Percentiles rank a stretch among this genome's conserved stretches.
Conservation (phyloP, 2,888 invertebrate genomes). For the Macrophya annulata region DNA sequence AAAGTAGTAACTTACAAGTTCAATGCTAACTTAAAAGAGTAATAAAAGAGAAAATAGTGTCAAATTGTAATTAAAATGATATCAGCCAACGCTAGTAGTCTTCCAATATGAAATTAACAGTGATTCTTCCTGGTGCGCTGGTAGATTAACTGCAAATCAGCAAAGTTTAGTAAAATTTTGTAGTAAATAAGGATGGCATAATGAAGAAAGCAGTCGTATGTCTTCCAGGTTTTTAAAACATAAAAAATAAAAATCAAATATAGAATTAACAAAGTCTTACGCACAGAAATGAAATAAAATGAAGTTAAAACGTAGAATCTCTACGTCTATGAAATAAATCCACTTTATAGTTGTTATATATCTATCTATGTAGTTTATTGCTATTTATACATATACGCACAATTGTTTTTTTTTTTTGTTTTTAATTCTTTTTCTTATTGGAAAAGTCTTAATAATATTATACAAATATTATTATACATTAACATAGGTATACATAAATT, state of each 20-base stretch:
- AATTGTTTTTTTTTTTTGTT: neutral
- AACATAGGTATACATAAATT: neutral
- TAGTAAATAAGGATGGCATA: neutral
- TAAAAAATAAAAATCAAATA: neutral
- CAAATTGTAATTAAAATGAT: neutral
- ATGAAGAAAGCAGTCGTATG: neutral
- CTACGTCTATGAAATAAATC: slow-evolving; percentile 10
- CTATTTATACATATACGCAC: slow-evolving; percentile 26
- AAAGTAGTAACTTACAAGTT: neutral
- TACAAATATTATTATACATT: slow-evolving; percentile 1
- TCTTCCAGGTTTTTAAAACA: slow-evolving; percentile 2
- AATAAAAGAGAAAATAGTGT: neutral
- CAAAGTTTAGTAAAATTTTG: neutral
- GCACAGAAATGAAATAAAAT: neutral
- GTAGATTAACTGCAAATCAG: neutral
- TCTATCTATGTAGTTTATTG: slow-evolving; percentile 23
- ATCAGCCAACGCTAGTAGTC: slow-evolving; percentile 21
- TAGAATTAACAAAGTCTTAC: neutral
- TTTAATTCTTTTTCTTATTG: neutral
- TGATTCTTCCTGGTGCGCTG: slow-evolving; percentile 12
- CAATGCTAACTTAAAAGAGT: neutral
- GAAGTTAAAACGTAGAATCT: slow-evolving; percentile 6
- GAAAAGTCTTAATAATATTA: neutral
- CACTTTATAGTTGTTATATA: neutral
- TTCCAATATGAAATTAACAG: slow-evolving; percentile 23